Base-by-base conservation (phyloP, 2,888 invertebrate species). In the Rhynchonema sp. region DNA sequence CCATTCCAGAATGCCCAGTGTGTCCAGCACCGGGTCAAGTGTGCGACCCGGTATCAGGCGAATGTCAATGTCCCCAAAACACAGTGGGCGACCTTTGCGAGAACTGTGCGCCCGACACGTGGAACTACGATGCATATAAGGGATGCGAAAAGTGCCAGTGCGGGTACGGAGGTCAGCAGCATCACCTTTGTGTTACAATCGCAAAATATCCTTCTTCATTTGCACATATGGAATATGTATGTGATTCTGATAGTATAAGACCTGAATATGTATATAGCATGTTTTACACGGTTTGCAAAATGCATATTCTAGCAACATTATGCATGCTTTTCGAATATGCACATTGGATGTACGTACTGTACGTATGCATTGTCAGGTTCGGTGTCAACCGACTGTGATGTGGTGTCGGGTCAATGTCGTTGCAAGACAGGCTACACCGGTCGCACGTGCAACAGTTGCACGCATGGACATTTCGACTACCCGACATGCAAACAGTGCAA, bases 341-440 rank as follows among this genome's bases (percentile, higher is more conserved):
- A n/a, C n/a, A n/a, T n/a, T n/a, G n/a, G n/a, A n/a, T n/a, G n/a
- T n/a, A n/a, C n/a, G n/a, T n/a, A n/a, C n/a, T n/a, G n/a, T n/a
- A n/a, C n/a, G n/a, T n/a, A n/a, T n/a, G n/a, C n/a, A n/a, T n/a
- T n/a, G n/a, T n/a, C n/a, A n/a, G n/a, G n/a, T n/a, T n/a, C n/a
- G n/a, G n/a, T n/a, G n/a, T n/a, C n/a, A n/a, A n/a, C 38, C 38
- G 38, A 38, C 38, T 98, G 98, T 73, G 86, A 96, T 71, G 78
- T 86, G 1, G 77, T 82, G 56, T 86, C 81, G 64, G 98, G 96
- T 9, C 83, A 82, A 65, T 91, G 90, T 77, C 76, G 76, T 84
- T 74, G 73, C 66, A 60, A 64, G 30, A 65, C 66, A 2, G 73
- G 73, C 23, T 71, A 74, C 53, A 63, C 63, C 25, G 74, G 76